phyloP scores from a whole-genome alignment of 2,797 vertebrate species.

The Sebastes kiyomatsui region DNA sequence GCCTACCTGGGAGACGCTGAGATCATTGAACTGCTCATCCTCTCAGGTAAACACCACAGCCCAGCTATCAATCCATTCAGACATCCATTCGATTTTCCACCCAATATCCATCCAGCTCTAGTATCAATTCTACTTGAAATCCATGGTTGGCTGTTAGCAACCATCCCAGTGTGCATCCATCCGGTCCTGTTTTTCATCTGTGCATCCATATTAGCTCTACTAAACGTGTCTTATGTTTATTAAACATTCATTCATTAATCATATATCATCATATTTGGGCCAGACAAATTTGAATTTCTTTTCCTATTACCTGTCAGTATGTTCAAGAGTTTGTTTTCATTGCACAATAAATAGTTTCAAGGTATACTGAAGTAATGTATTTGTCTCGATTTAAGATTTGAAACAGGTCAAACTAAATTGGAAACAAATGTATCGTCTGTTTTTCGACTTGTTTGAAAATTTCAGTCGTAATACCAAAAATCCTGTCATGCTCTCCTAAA shows the following conservation, averaged over 20 bases:
- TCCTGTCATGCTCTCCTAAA: not conserved
- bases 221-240: not conserved
- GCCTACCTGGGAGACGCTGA: constrained; percentile 96
- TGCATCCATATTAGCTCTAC: not conserved
- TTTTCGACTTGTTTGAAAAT: not conserved
- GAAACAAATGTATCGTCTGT: not conserved
- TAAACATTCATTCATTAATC: not conserved
- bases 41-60: constrained; percentile 88
- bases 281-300: not conserved
- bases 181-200: not conserved
- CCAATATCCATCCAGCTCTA: not conserved
- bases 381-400: not conserved
- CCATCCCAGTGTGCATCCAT: not conserved
- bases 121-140: not conserved
- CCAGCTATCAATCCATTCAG: not conserved
- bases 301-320: not conserved
- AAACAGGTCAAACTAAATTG: not conserved
- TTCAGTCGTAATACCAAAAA: not conserved
- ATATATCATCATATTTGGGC: not conserved
- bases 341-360: not conserved
- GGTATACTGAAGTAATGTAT: not conserved
- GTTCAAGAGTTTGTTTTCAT: not conserved
- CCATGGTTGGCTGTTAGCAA: not conserved
- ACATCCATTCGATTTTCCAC: not conserved
- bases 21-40: constrained; percentile 97